Percentiles rank a stretch among this genome's conserved stretches.
Conservation (phyloP, 2,113 vertebrate genomes). For the Mesocricetus auratus region DNA sequence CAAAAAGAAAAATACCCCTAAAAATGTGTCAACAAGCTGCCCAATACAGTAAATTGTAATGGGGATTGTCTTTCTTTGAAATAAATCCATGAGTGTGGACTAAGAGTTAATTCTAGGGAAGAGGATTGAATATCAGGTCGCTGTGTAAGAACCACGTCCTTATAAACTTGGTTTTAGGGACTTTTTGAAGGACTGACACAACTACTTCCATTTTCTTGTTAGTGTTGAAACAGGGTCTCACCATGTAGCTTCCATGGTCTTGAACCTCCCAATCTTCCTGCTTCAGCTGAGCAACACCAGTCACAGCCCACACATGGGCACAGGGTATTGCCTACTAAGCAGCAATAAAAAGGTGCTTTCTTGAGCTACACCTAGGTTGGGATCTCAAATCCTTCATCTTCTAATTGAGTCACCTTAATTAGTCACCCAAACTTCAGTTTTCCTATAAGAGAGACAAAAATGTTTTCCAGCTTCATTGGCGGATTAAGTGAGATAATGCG, state of each 20-base stretch:
- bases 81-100: background rate
- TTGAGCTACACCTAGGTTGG: background rate
- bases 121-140: background rate
- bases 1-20: no score
- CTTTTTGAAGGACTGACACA: background rate
- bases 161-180: background rate
- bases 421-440: background rate
- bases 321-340: background rate
- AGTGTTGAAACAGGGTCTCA: background rate
- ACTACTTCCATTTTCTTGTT: background rate
- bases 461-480: background rate
- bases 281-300: background rate
- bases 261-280: background rate
- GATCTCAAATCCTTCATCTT: constrained; percentile 9
- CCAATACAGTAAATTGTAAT: background rate
- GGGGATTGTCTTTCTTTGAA: background rate
- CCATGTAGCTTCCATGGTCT: background rate
- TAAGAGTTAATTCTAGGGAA: background rate
- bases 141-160: background rate
- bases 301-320: background rate
- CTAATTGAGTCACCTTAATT: background rate
- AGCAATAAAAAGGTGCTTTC: background rate
- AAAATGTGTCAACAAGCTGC: background rate
- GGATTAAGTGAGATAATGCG: background rate
- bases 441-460: background rate